A percentile compares a stretch with the other conserved stretches of the same genome.
Evolutionary conservation across 1,140 invertebrate species (phyloP).

Genomic region (Drosophila aff.): DNA sequence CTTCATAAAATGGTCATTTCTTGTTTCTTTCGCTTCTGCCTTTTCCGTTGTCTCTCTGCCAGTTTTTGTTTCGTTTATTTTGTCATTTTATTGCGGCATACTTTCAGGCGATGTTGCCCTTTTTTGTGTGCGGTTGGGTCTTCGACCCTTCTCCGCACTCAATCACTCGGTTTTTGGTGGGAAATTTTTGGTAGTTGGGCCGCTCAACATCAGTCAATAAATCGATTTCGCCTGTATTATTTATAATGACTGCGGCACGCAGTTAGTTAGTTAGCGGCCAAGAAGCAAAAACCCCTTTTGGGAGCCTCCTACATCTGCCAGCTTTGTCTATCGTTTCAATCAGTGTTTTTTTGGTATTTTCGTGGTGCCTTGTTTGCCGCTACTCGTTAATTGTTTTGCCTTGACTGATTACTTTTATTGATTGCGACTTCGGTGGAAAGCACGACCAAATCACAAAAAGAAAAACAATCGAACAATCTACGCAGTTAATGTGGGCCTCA

Average conservation of each 20-base stretch:
- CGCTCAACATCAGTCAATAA: conserved; percentile 75
- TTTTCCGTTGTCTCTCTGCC: conserved; percentile 1
- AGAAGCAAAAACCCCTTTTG: conserved; percentile 24
- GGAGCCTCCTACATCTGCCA: not conserved
- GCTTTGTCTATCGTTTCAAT: conserved; percentile 29
- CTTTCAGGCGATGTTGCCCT: conserved; percentile 44
- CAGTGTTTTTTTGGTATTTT: conserved; percentile 25
- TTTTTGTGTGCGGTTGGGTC: conserved; percentile 10
- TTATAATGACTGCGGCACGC: conserved; percentile 70
- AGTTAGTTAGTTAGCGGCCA: conserved; percentile 38
- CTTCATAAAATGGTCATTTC: conserved; percentile 82
- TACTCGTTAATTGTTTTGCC: conserved; percentile 65
- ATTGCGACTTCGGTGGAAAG: conserved; percentile 31
- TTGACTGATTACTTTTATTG: conserved; percentile 75
- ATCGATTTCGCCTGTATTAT: conserved; percentile 75
- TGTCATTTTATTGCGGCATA: conserved; percentile 73
- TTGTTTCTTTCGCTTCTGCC: conserved; percentile 39
- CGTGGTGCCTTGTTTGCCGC: conserved; percentile 33
- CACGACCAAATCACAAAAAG: conserved; percentile 18
- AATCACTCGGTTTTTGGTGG: conserved; percentile 18
- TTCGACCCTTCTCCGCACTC: conserved; percentile 11
- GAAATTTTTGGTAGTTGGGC: conserved; percentile 41
- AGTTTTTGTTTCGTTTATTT: conserved; percentile 61
- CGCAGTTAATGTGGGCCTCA: conserved; percentile 28
- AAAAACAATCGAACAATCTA: conserved; percentile 26